phyloP scores from a whole-genome alignment of 2,113 vertebrate species.

The Meles meles region DNA sequence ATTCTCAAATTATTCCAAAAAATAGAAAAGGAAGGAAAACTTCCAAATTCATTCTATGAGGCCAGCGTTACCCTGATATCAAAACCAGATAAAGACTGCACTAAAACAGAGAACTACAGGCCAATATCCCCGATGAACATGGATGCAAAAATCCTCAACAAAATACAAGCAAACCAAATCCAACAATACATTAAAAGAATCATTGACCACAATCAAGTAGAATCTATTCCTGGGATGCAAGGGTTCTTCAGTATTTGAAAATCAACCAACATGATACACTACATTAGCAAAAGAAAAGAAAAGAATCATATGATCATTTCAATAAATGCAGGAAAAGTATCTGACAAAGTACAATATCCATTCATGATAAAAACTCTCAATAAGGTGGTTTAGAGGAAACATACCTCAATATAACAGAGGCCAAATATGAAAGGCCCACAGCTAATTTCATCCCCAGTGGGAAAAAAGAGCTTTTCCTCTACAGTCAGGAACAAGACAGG shows the following conservation, averaged over 20 bases:
- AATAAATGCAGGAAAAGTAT: not conserved
- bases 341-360: not conserved
- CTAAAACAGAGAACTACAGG: not conserved
- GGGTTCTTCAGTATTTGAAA: not conserved
- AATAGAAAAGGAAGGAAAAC: not conserved
- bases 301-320: not conserved
- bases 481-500: not conserved
- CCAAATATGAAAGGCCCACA: not conserved
- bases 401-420: not conserved
- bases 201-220: not conserved
- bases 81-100: not conserved
- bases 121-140: not conserved
- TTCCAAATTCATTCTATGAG: not conserved
- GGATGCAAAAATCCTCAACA: not conserved
- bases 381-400: not conserved
- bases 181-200: not conserved
- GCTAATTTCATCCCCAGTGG: not conserved
- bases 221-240: not conserved
- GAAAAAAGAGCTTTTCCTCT: not conserved
- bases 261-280: not conserved
- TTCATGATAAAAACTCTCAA: not conserved
- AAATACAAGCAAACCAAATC: not conserved
- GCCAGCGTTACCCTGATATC: not conserved
- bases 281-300: not conserved
- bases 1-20: not conserved